A percentile compares a stretch with the other conserved stretches of the same genome.
phyloP scores from a whole-genome alignment of 2,888 invertebrate species.

The Phyto melanocephala region DNA sequence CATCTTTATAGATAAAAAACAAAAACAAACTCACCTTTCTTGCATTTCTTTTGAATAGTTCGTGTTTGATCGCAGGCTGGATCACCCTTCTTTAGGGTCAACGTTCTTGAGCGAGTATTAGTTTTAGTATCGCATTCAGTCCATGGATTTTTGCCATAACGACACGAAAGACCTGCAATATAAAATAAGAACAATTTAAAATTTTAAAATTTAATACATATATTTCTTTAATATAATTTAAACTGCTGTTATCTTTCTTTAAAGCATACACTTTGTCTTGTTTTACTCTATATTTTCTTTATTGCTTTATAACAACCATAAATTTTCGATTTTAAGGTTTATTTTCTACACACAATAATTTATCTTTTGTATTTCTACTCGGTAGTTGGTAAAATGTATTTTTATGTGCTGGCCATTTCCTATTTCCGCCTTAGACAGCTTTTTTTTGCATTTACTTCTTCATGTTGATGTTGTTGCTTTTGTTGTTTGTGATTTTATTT shows the following conservation, averaged over 20 bases:
- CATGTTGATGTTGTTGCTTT: neutral
- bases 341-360: slow-evolving; percentile 6
- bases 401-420: slow-evolving; percentile 59
- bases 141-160: slow-evolving; percentile 93
- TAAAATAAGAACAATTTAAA: slow-evolving; percentile 4
- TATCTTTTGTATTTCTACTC: neutral
- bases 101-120: slow-evolving; percentile 88
- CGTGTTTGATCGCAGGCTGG: slow-evolving; percentile 89
- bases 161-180: slow-evolving; percentile 82
- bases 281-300: slow-evolving; percentile 21
- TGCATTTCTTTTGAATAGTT: slow-evolving; percentile 94
- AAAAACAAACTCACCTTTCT: slow-evolving; percentile 84
- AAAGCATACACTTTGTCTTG: neutral
- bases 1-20: no score
- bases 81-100: slow-evolving; percentile 92
- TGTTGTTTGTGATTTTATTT: slow-evolving; percentile 12
- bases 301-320: slow-evolving; percentile 37
- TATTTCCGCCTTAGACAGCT: slow-evolving; percentile 42
- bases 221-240: neutral
- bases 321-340: slow-evolving; percentile 43
- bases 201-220: neutral
- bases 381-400: neutral
- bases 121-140: slow-evolving; percentile 92
- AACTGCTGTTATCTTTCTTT: neutral
- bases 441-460: neutral